A percentile compares a stretch with the other conserved stretches of the same genome.
phyloP scores from a whole-genome alignment of 1,140 invertebrate genomes.

The Heliconius himera region DNA sequence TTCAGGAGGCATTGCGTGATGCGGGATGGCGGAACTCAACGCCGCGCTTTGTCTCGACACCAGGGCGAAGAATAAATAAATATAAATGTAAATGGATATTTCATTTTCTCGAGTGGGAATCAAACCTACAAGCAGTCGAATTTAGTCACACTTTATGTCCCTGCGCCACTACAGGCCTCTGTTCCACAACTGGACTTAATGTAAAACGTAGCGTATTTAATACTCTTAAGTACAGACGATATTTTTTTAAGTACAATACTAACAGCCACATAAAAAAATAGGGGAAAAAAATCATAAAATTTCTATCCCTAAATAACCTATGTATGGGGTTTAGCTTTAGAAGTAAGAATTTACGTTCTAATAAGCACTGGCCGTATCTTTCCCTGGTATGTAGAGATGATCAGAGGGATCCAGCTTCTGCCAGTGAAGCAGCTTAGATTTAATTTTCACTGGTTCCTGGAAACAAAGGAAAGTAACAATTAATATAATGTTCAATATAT shows the following conservation, averaged over 20 bases:
- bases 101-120: too few relatives aligned
- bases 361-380: slow-evolving; percentile 43
- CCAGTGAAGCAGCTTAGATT: slow-evolving; percentile 72
- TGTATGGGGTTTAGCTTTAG: background rate
- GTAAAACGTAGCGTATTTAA: too few relatives aligned
- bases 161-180: too few relatives aligned
- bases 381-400: slow-evolving; percentile 66
- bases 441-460: slow-evolving; percentile 71
- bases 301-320: background rate
- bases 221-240: too few relatives aligned
- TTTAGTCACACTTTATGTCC: too few relatives aligned
- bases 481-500: background rate
- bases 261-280: background rate
- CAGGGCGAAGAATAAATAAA: too few relatives aligned
- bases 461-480: slow-evolving; percentile 39
- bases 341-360: slow-evolving; percentile 19
- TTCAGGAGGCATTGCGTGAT: too few relatives aligned
- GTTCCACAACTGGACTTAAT: too few relatives aligned
- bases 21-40: too few relatives aligned
- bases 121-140: too few relatives aligned
- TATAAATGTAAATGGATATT: too few relatives aligned
- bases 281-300: background rate
- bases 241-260: background rate
- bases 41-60: too few relatives aligned
- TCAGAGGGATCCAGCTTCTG: slow-evolving; percentile 72